Evolutionary conservation across 2,113 vertebrate species (phyloP), one percentile per base, ranked within the genome.

Genomic region (Epinephelus moara): DNA sequence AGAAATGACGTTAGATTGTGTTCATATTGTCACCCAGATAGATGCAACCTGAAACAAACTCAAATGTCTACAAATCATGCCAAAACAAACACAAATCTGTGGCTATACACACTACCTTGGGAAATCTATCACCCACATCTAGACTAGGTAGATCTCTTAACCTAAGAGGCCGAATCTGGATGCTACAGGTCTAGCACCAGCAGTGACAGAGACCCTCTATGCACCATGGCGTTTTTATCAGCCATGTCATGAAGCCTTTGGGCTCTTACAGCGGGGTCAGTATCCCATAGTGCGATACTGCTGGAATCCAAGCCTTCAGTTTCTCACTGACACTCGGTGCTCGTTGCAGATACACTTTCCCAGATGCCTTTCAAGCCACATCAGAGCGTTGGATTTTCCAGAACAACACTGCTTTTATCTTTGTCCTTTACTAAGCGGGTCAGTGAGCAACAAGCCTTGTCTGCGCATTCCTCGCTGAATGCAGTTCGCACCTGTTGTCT

Each of bases 401-500:
- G 63, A 79, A 82, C 69, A 87, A 56, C 76, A 50, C 63, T 47
- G 52, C 91, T 88, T 91, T 90, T 57, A 87, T 89, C 83, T 87
- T 75, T 82, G 47, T 70, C 68, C 50, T 77, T 74, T 33, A 63
- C 68, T 57, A 59, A 89, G 70, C 55, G 42, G 72, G 47, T 73
- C 83, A 85, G 68, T 82, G 66, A 76, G 80, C 75, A 74, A 72
- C 73, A 74, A 61, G 27, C 52, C 75, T 70, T 56, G 76, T 75
- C 63, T 72, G 27, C 30, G 73, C 81, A 86, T 86, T 88, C 82
- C 78, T 85, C 57, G 56, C 47, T 82, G 68, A 78, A 61, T 88
- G 82, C 47, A 40, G 6, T 81, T 89, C 40, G 63, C 89, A 92
- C 82, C 89, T 88, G 89, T 80, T 90, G 82, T 85, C 76, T 88